Evolutionary conservation across 2,797 vertebrate genomes (phyloP).

Genomic region (Acipenser transmontanus): DNA sequence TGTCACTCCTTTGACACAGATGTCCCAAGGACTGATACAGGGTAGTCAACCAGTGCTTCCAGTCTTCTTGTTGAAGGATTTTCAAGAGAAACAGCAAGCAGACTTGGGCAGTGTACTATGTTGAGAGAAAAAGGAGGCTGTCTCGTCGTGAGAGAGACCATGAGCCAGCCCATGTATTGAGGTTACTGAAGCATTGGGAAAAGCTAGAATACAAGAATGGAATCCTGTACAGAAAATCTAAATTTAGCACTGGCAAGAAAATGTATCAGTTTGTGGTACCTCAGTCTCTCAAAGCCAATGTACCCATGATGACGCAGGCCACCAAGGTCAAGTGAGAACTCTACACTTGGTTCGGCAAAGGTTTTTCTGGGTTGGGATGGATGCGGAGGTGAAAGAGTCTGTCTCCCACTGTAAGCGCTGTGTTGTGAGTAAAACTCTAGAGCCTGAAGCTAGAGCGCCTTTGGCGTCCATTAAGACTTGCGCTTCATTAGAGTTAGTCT

Average conservation of each 20-base stretch:
- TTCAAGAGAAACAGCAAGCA: not conserved
- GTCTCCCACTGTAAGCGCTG: not conserved
- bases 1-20: not conserved
- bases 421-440: no score
- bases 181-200: slow-evolving; percentile 13
- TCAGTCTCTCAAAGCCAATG: slow-evolving; percentile 1
- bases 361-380: slow-evolving; percentile 10
- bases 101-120: not conserved
- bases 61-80: not conserved
- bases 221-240: slow-evolving; percentile 5
- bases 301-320: not conserved
- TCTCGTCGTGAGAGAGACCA: not conserved
- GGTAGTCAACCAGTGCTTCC: not conserved
- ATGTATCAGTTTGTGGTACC: slow-evolving; percentile 7
- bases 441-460: no score
- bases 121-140: not conserved
- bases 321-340: slow-evolving; percentile 9
- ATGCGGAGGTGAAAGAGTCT: slow-evolving; percentile 8
- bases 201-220: slow-evolving; percentile 3
- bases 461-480: no score
- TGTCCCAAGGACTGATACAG: not conserved
- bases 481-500: no score
- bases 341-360: not conserved
- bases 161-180: not conserved
- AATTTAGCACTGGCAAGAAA: slow-evolving; percentile 3